Base-by-base conservation (phyloP, 2,797 vertebrate genomes). In the Phoebastria nigripes region DNA sequence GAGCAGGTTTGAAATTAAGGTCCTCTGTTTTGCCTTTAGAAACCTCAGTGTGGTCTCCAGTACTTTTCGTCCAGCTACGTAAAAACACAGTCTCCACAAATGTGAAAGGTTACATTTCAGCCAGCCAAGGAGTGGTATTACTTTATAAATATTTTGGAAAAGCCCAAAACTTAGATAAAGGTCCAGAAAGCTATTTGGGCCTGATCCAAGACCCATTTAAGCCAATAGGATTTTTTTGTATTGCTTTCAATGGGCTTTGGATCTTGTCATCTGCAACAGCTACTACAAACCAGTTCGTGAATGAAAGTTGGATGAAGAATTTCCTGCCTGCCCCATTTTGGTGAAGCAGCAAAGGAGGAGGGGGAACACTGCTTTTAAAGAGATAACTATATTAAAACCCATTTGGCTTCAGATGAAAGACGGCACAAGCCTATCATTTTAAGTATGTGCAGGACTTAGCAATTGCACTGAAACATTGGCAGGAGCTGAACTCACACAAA, bases 321-420 rank as follows among this genome's bases (percentile, higher is more conserved):
- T 96, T 91, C 96, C 93, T 96, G 56, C 95, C 89, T 89, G 39
- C 52, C 88, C 70, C 6, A 1, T 85, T 96, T 96, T 89, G 93
- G 81, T 92, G 94, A 92, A 89, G 77, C 82, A 86, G 91, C 42
- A 51, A 26, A 67, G 59, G 16, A 94, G 80, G 71, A 73, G 72
- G 15, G 21, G 29, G 62, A 87, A 39, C 22, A 11, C 37, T 96
- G 72, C 94, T 96, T 96, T 97, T 97, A 96, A 67, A 95, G 62
- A 52, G 74, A 92, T 94, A 87, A 84, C 81, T 95, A 39, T 67
- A 93, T 88, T 90, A 92, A 62, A 92, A 81, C 58, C 42, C n/a
- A 89, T 89, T 96, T 97, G 98, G 97, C 97, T 92, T 92, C 82
- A 94, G 95, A 96, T 95, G 94, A 98, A 97, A 97, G 96, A 76